A percentile compares a stretch with the other conserved stretches of the same genome.
Evolutionary conservation across 2,113 vertebrate genomes (phyloP).

Genomic region (Thryonomys swinderianus): DNA sequence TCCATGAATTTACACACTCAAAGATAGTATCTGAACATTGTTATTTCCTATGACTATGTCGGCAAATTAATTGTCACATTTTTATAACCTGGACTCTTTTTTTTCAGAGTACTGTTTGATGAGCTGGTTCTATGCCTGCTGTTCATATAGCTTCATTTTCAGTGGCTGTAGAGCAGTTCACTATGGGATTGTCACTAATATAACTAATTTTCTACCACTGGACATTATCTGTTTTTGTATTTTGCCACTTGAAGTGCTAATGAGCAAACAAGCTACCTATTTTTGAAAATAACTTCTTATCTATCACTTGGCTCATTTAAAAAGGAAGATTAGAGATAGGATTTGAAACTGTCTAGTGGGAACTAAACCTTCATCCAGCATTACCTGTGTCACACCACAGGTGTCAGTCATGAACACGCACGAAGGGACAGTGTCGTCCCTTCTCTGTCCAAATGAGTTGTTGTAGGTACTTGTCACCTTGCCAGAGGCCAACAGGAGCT

Average conservation of each 20-base stretch:
- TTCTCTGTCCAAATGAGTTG: background rate
- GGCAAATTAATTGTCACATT: background rate
- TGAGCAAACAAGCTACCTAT: background rate
- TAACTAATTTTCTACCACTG: background rate
- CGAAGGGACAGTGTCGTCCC: background rate
- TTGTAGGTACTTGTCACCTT: background rate
- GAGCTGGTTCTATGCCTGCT: background rate
- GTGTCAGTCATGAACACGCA: background rate
- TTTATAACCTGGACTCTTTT: background rate
- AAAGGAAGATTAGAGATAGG: background rate
- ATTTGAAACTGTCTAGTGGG: background rate
- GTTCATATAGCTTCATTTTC: background rate
- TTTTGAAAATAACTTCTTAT: background rate
- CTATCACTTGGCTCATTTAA: background rate
- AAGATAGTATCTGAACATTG: background rate
- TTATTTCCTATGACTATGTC: background rate
- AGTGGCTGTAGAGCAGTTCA: no score
- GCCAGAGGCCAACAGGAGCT: background rate
- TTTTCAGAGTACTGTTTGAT: no score
- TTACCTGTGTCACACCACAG: background rate
- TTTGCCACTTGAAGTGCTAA: rapidly evolving
- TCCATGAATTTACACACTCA: background rate
- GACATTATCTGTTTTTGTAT: background rate
- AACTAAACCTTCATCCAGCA: background rate
- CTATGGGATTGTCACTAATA: rapidly evolving